Percentiles rank a stretch among this genome's conserved stretches.
Evolutionary conservation across 2,113 vertebrate genomes (phyloP).

Genomic region (Xiphophorus couchianus): DNA sequence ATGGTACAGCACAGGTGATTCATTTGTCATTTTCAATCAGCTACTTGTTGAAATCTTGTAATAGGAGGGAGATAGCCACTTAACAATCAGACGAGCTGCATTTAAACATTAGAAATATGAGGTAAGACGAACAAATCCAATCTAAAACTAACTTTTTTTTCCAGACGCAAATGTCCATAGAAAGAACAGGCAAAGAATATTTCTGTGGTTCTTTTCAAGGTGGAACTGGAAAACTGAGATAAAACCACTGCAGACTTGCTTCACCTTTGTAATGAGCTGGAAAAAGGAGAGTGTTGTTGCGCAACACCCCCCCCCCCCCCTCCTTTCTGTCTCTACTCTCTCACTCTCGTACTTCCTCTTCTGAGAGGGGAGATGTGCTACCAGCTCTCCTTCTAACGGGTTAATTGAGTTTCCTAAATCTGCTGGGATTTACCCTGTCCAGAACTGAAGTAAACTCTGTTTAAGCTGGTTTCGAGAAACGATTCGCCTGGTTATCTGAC

Average conservation of each 20-base stretch:
- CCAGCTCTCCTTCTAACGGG: too few species aligned
- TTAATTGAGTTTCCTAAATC: too few species aligned
- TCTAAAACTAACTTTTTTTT: slow-evolving; percentile 11
- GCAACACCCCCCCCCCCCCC: too few species aligned
- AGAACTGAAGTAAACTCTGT: too few species aligned
- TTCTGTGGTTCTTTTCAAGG: not conserved
- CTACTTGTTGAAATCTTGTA: slow-evolving; percentile 12
- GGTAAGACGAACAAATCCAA: slow-evolving; percentile 1
- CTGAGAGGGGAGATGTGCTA: too few species aligned
- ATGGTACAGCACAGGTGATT: not conserved
- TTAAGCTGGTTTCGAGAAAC: too few species aligned
- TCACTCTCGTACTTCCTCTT: too few species aligned
- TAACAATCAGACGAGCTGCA: slow-evolving; percentile 21
- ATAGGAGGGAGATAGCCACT: slow-evolving; percentile 7
- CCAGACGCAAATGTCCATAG: slow-evolving; percentile 1
- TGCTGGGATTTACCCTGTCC: too few species aligned
- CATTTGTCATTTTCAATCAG: slow-evolving; percentile 28
- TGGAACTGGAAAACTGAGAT: slow-evolving; percentile 3
- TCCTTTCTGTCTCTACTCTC: too few species aligned
- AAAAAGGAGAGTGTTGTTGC: too few species aligned
- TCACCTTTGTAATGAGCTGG: slow-evolving; percentile 21
- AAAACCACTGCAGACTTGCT: not conserved
- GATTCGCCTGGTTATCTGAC: too few species aligned
- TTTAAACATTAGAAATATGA: not conserved
- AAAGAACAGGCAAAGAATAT: not conserved